These are phyloP conservation scores for Oligia strigilis DNA, from an alignment of 2,888 invertebrate genomes.

Conservation along the genomic window DNA sequence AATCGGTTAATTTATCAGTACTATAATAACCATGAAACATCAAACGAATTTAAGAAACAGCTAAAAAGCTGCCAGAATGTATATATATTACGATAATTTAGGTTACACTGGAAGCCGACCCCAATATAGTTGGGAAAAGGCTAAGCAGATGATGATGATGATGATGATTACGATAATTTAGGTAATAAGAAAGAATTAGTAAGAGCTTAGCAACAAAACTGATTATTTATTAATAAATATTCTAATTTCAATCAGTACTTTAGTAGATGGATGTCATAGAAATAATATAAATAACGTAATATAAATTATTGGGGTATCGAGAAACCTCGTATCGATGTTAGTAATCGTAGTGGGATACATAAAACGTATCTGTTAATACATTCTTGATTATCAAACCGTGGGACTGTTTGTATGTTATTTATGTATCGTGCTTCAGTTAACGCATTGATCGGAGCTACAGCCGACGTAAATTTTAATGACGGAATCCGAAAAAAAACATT, in stretches of 20 bases:
- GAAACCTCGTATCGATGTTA: constrained; percentile 53
- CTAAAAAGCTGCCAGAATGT: constrained; percentile 55
- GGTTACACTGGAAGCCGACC: constrained; percentile 11
- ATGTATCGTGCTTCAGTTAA: constrained; percentile 57
- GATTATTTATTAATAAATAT: constrained; percentile 63
- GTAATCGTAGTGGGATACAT: constrained; percentile 64
- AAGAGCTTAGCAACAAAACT: constrained; percentile 63
- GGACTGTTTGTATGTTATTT: constrained; percentile 66
- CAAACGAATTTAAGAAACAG: constrained; percentile 56
- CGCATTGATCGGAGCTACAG: constrained; percentile 52
- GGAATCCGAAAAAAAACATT: constrained; percentile 58
- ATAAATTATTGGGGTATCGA: constrained; percentile 67
- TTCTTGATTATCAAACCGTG: constrained; percentile 65
- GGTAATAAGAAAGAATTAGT: constrained; percentile 59
- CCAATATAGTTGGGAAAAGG: no score
- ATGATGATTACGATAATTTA: constrained; percentile 50
- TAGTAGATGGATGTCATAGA: constrained; percentile 65
- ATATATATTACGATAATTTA: constrained; percentile 60
- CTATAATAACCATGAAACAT: constrained; percentile 51
- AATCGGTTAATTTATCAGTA: constrained; percentile 60
- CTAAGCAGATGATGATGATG: no score
- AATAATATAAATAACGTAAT: constrained; percentile 68
- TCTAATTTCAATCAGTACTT: constrained; percentile 66
- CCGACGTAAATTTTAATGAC: constrained; percentile 61
- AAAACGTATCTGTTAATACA: constrained; percentile 62